phyloP scores from a whole-genome alignment of 2,113 vertebrate species.

The Typhlomys cinereus region DNA sequence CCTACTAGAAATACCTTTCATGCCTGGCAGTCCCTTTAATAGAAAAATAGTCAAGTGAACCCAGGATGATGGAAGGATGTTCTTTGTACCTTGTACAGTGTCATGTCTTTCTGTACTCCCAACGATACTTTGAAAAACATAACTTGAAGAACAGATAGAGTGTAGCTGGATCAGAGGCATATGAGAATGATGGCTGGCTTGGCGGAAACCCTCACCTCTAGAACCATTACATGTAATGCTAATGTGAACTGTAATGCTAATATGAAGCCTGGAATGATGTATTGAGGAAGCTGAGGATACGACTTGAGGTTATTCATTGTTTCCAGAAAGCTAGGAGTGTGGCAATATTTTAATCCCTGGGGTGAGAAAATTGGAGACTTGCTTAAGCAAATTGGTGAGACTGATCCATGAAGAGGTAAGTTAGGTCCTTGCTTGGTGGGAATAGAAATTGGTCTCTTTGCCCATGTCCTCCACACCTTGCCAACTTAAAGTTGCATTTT shows the following conservation, averaged over 20 bases:
- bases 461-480: background rate
- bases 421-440: background rate
- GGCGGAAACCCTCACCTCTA: conserved; percentile 73
- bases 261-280: conserved; percentile 79
- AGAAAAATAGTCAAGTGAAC: background rate
- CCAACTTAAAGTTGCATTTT: background rate
- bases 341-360: conserved; percentile 18
- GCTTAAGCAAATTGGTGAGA: background rate
- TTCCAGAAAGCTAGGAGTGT: conserved; percentile 51
- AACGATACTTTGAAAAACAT: background rate
- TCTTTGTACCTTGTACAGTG: background rate
- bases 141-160: background rate
- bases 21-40: background rate
- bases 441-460: background rate
- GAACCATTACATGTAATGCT: conserved; percentile 67
- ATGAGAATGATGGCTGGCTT: background rate
- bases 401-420: background rate
- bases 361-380: conserved; percentile 18
- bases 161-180: conserved; percentile 48
- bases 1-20: background rate
- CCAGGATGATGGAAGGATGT: background rate
- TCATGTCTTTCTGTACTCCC: background rate
- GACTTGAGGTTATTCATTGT: conserved; percentile 40
- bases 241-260: conserved; percentile 69
- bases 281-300: conserved; percentile 72